Evolutionary conservation across 2,113 vertebrate genomes (phyloP).

Genomic region (Labeo rohita): DNA sequence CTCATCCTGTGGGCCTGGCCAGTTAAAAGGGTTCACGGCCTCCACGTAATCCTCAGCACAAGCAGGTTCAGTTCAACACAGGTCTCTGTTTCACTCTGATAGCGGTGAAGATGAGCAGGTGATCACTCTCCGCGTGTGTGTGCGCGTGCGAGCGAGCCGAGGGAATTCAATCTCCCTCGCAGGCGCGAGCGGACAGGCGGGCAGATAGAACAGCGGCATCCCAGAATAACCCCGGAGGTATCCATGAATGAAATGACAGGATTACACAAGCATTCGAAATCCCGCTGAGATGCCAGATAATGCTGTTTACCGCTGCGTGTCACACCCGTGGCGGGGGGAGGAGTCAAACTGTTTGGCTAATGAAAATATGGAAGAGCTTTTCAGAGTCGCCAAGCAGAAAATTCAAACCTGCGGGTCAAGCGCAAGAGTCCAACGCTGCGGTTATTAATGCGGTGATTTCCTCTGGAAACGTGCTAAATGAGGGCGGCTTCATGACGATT

Average conservation of each 20-base stretch:
- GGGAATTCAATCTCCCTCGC: conserved; percentile 76
- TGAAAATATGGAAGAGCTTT: conserved; percentile 71
- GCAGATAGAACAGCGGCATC: conserved; percentile 66
- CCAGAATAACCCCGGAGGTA: conserved; percentile 69
- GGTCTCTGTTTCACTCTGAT: conserved; percentile 36
- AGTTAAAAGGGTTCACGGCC: conserved; percentile 4
- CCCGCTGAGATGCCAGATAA: conserved; percentile 78
- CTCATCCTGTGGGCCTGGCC: not conserved
- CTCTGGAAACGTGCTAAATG: conserved; percentile 54
- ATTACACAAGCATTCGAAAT: conserved; percentile 78
- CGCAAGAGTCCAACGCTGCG: not conserved
- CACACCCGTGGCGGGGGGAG: conserved; percentile 57
- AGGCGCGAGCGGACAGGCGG: conserved; percentile 73
- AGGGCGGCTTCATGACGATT: conserved; percentile 56
- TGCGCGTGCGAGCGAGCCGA: conserved; percentile 27
- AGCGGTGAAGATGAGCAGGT: conserved; percentile 25
- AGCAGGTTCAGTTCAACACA: conserved; percentile 35
- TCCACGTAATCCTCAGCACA: conserved; percentile 2
- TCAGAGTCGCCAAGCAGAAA: conserved; percentile 59
- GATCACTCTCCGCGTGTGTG: not conserved
- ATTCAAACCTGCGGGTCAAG: conserved; percentile 54
- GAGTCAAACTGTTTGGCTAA: conserved; percentile 74
- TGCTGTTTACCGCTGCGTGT: conserved; percentile 67
- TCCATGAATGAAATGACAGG: conserved; percentile 78
- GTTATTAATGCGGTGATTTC: not conserved